Conservation (phyloP, 2,888 invertebrate genomes). For the Diplolepis rosae region DNA sequence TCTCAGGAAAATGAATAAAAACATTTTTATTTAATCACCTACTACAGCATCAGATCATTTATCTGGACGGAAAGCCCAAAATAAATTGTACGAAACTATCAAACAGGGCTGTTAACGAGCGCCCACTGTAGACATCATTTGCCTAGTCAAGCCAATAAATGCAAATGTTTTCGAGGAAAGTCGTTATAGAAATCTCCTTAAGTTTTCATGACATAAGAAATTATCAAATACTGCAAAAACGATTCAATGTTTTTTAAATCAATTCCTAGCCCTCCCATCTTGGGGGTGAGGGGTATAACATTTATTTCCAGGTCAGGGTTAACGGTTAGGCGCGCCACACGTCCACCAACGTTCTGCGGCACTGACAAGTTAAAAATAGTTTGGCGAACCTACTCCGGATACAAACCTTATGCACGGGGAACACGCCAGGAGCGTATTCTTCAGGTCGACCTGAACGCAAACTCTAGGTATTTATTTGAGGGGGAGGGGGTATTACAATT, state of each 20-base stretch:
- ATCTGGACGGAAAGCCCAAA: too few relatives aligned
- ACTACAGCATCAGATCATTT: too few relatives aligned
- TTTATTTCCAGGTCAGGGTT: slow-evolving; percentile 72
- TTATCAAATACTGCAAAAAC: background rate
- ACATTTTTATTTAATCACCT: too few relatives aligned
- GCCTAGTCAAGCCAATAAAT: too few relatives aligned
- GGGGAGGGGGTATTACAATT: background rate
- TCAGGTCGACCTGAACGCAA: background rate
- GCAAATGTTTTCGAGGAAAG: too few relatives aligned
- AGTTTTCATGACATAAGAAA: background rate
- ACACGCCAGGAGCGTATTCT: slow-evolving; percentile 41
- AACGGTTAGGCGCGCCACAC: slow-evolving; percentile 66
- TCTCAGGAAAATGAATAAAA: too few relatives aligned
- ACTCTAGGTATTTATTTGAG: background rate
- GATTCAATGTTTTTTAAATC: slow-evolving; percentile 40
- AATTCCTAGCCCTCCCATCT: slow-evolving; percentile 29
- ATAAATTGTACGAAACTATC: too few relatives aligned
- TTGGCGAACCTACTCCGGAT: slow-evolving; percentile 49
- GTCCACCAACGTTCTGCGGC: slow-evolving; percentile 57
- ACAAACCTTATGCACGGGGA: slow-evolving; percentile 47
- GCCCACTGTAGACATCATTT: too few relatives aligned
- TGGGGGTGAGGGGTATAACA: slow-evolving; percentile 50
- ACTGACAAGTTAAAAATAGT: slow-evolving; percentile 66
- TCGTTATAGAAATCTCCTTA: background rate
- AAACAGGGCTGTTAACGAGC: too few relatives aligned